Conservation (phyloP, 1,140 invertebrate genomes). For the Cepaea nemoralis region DNA sequence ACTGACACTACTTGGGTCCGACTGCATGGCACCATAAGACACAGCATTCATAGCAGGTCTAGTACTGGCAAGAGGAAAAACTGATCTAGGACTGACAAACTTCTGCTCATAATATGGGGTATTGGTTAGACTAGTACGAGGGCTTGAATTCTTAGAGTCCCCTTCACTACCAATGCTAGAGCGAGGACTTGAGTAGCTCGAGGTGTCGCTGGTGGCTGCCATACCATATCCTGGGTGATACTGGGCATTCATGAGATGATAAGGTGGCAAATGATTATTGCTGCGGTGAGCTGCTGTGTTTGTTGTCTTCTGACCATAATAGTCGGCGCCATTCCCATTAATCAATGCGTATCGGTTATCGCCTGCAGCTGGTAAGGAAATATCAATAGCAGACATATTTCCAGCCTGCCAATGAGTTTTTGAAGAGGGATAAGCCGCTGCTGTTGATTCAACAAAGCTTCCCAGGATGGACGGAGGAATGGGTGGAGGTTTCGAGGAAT, state of each 20-base stretch:
- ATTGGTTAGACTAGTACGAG: constrained; percentile 74
- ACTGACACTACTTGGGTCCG: constrained; percentile 73
- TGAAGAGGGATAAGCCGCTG: constrained; percentile 34
- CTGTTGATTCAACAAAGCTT: background rate
- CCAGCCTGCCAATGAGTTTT: constrained; percentile 31
- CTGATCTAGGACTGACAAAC: constrained; percentile 67
- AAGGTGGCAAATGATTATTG: background rate
- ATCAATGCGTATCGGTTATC: constrained; percentile 44
- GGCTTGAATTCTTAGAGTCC: constrained; percentile 76
- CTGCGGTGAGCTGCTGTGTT: background rate
- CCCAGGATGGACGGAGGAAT: constrained; percentile 47
- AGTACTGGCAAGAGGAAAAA: constrained; percentile 73
- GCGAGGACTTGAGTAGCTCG: constrained; percentile 74
- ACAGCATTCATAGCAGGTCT: constrained; percentile 74
- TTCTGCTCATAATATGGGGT: constrained; percentile 73
- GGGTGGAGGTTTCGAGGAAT: constrained; percentile 38
- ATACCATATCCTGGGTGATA: constrained; percentile 42
- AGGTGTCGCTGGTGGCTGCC: constrained; percentile 51
- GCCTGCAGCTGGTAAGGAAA: constrained; percentile 15
- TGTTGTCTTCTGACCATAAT: constrained; percentile 44
- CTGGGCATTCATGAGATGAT: constrained; percentile 29
- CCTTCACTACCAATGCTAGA: constrained; percentile 77
- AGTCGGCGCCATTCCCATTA: constrained; percentile 34
- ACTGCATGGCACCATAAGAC: constrained; percentile 73
- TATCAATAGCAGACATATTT: constrained; percentile 28